Conservation (phyloP, 2,113 vertebrate species). For the Ictalurus punctatus region DNA sequence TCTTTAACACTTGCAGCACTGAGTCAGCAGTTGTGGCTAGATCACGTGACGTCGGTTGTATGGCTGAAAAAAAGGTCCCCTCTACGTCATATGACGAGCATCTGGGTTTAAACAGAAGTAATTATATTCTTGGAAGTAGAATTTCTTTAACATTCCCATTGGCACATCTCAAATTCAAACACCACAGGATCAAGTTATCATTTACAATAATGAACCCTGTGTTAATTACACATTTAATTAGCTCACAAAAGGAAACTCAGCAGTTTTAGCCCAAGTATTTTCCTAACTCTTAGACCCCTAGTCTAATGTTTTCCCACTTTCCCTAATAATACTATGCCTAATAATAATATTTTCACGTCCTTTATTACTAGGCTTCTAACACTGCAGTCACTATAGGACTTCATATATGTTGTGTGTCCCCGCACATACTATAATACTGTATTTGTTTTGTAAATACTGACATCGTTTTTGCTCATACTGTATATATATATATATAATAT, state of each 20-base stretch:
- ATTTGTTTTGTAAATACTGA: too few relatives aligned
- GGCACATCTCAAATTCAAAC: background rate
- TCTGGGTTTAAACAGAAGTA: background rate
- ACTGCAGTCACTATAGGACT: background rate
- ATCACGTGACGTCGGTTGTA: background rate
- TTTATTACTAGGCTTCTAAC: background rate
- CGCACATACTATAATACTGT: too few relatives aligned
- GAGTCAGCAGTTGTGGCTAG: background rate
- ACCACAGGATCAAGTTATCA: background rate
- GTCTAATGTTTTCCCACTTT: background rate
- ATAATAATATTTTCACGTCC: too few relatives aligned
- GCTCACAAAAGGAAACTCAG: background rate
- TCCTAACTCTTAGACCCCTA: background rate
- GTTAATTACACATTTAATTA: conserved; percentile 9
- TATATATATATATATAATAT: too few relatives aligned
- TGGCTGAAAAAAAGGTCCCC: background rate
- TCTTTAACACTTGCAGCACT: background rate
- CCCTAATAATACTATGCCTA: background rate
- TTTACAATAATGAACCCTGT: background rate
- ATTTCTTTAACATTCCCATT: background rate
- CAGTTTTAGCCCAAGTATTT: conserved; percentile 1
- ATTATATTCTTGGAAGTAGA: background rate
- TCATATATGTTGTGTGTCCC: too few relatives aligned
- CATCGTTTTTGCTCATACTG: too few relatives aligned
- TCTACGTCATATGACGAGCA: background rate